phyloP scores from a whole-genome alignment of 2,113 vertebrate genomes.

The Crotalus horridus region DNA sequence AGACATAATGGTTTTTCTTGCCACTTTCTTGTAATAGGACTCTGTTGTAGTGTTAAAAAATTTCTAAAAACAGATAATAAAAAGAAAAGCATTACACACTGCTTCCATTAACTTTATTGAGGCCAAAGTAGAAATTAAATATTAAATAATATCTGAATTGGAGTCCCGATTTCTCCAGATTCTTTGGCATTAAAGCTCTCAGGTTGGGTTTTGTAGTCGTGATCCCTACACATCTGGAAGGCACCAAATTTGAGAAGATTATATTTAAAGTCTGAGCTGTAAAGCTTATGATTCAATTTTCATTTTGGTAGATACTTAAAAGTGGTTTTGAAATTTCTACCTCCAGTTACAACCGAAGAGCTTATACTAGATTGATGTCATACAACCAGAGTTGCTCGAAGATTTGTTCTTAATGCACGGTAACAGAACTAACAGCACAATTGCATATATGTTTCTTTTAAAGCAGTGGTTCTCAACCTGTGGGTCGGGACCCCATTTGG shows the following conservation, averaged over 20 bases:
- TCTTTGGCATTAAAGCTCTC: background rate
- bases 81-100: constrained; percentile 40
- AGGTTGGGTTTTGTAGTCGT: background rate
- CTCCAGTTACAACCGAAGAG: background rate
- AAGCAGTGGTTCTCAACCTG: background rate
- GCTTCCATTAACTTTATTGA: constrained; percentile 8
- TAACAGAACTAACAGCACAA: background rate
- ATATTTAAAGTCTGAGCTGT: background rate
- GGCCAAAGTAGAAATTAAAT: background rate
- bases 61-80: constrained; percentile 80
- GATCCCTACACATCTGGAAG: background rate
- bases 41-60: constrained; percentile 92
- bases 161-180: background rate
- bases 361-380: background rate
- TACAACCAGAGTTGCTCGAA: background rate
- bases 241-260: background rate
- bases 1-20: constrained; percentile 93
- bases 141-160: background rate
- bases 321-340: background rate
- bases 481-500: too few species aligned
- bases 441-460: background rate
- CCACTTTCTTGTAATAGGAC: constrained; percentile 82
- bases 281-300: background rate
- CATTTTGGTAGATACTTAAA: background rate
- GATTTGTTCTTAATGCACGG: background rate